These are phyloP conservation scores for Caerostris darwini DNA, from an alignment of 1,140 invertebrate genomes.

Conservation along the genomic window DNA sequence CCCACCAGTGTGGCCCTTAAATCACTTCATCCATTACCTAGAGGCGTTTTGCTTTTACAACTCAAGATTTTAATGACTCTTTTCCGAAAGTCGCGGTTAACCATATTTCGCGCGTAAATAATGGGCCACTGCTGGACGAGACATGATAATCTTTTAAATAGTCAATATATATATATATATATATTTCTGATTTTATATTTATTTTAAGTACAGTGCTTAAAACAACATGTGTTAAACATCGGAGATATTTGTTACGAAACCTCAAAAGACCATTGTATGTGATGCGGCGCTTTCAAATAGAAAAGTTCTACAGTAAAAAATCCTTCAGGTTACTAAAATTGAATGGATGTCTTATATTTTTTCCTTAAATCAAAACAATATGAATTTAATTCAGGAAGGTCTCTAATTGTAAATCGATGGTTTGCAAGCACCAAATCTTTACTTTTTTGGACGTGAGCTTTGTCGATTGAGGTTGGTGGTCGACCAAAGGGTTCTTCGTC, in stretches of 20 bases:
- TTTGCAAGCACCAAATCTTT: too few species aligned
- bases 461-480: too few species aligned
- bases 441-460: too few species aligned
- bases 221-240: background rate
- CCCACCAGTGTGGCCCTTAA: background rate
- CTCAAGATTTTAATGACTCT: background rate
- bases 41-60: background rate
- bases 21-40: constrained; percentile 2
- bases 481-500: too few species aligned
- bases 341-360: background rate
- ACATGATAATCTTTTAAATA: background rate
- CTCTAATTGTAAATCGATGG: too few species aligned
- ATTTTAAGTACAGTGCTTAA: background rate
- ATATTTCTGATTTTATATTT: background rate
- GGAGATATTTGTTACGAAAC: background rate
- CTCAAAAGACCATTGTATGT: background rate
- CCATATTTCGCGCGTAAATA: background rate
- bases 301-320: background rate
- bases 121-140: background rate
- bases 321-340: background rate
- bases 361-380: background rate
- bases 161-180: background rate
- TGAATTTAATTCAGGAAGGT: too few species aligned
- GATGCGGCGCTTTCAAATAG: background rate
- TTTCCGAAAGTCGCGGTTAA: background rate